Conservation (phyloP, 2,113 vertebrate genomes). For the Oenanthe oenanthe region DNA sequence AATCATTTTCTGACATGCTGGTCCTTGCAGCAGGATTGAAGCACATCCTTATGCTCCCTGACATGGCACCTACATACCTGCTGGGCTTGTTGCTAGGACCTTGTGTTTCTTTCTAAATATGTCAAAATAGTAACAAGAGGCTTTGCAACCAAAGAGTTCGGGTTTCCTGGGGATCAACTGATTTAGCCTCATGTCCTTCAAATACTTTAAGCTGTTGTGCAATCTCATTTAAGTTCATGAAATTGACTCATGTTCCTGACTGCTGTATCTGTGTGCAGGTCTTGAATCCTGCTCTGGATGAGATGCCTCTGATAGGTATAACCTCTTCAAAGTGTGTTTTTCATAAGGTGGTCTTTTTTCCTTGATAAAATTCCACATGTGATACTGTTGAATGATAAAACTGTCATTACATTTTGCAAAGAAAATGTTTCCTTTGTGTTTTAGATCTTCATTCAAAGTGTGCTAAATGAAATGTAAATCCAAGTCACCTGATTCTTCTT, state of each 20-base stretch:
- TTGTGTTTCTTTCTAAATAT: background rate
- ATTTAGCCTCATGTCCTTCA: background rate
- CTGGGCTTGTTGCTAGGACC: background rate
- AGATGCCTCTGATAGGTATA: background rate
- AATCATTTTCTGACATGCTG: accelerated
- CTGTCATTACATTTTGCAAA: background rate
- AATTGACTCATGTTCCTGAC: background rate
- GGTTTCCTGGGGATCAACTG: background rate
- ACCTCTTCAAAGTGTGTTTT: background rate
- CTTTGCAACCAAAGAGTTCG: background rate
- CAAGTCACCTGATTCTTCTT: background rate
- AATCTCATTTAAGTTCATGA: background rate
- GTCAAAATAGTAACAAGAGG: background rate
- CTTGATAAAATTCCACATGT: accelerated
- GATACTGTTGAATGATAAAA: background rate
- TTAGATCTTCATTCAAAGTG: background rate
- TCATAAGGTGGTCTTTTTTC: background rate
- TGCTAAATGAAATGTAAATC: background rate
- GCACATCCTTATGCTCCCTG: background rate
- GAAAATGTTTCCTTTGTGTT: background rate
- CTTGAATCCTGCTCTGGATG: background rate
- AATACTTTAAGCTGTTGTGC: background rate
- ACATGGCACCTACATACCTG: background rate
- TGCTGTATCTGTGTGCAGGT: background rate
- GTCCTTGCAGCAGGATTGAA: background rate